Conservation (phyloP, 2,113 vertebrate genomes). For the Anoura caudifer region DNA sequence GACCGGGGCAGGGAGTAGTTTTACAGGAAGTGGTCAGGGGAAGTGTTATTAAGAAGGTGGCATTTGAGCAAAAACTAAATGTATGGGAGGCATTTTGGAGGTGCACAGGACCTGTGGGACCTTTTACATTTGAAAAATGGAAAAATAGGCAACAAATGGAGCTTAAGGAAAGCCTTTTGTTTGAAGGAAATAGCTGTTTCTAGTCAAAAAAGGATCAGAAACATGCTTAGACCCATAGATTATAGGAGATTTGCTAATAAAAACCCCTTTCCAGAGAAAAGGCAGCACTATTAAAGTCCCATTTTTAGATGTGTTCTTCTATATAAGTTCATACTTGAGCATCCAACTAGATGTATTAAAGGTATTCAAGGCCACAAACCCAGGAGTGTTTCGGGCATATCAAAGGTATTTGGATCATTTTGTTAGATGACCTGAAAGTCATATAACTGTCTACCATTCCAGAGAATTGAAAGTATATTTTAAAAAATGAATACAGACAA, state of each 20-base stretch:
- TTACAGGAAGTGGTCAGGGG: background rate
- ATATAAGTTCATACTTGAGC: background rate
- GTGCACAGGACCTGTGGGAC: background rate
- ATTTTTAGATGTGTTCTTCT: background rate
- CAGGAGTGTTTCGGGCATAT: background rate
- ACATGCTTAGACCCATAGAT: background rate
- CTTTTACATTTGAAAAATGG: background rate
- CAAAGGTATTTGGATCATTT: background rate
- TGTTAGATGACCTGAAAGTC: background rate
- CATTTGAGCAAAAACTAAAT: background rate
- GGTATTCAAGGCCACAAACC: background rate
- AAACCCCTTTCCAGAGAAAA: constrained; percentile 14
- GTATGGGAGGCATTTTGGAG: background rate
- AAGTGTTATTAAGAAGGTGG: background rate
- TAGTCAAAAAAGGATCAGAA: background rate
- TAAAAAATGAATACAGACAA: background rate
- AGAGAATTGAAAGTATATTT: background rate
- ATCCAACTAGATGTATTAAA: background rate
- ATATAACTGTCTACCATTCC: background rate
- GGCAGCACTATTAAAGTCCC: background rate
- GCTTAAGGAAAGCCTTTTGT: background rate
- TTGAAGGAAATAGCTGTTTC: background rate
- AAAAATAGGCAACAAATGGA: background rate
- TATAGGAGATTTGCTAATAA: background rate
- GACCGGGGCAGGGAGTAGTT: background rate